These are phyloP conservation scores for Eretmodus cyanostictus DNA, from an alignment of 2,113 vertebrate genomes.

Conservation along the genomic window DNA sequence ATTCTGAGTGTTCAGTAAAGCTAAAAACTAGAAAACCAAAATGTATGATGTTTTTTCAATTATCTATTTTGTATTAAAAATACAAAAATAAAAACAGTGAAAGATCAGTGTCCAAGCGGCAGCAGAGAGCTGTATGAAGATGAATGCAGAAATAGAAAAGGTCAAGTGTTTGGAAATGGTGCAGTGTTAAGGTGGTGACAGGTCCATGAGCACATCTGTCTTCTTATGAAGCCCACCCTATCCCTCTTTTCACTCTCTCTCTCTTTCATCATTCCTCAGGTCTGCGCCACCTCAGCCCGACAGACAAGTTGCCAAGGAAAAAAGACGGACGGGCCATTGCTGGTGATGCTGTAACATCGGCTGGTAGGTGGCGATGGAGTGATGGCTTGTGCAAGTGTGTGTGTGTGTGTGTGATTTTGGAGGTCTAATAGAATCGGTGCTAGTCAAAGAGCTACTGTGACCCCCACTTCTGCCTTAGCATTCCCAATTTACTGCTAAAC, in stretches of 20 bases:
- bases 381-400: neutral
- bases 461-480: conserved; percentile 13
- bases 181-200: neutral
- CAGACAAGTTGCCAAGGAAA: conserved; percentile 24
- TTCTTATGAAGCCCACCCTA: conserved; percentile 3
- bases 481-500: conserved; percentile 34
- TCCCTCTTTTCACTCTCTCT: conserved; percentile 22
- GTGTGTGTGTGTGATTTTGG: neutral
- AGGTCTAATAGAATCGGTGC: neutral
- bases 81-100: neutral
- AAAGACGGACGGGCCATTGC: conserved; percentile 31
- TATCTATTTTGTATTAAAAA: accelerated
- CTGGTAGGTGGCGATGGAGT: conserved; percentile 3
- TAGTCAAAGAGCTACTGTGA: conserved; percentile 29
- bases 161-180: neutral
- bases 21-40: neutral
- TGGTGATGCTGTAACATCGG: conserved; percentile 11
- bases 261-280: conserved; percentile 16
- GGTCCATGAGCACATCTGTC: neutral
- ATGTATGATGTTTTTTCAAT: neutral
- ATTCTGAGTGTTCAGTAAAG: neutral
- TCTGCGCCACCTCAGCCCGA: conserved; percentile 11
- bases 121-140: neutral
- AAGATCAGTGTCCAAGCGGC: neutral
- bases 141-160: neutral